Evolutionary conservation across 1,140 invertebrate genomes (phyloP).

Genomic region (Centruroides vittatus): DNA sequence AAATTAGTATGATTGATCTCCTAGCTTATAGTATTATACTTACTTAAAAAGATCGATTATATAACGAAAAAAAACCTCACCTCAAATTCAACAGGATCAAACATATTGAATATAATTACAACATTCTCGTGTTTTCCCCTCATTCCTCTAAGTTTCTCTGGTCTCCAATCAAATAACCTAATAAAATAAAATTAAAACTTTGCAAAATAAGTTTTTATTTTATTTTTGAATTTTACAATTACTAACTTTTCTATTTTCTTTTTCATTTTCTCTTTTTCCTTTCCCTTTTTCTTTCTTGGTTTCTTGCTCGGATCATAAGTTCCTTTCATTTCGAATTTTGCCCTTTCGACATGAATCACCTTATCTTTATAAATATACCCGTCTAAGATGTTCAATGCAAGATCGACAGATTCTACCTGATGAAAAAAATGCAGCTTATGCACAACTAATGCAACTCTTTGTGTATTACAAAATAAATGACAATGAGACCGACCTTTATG

Average conservation of each 20-base stretch:
- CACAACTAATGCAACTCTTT: too few species aligned
- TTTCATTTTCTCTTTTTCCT: conserved; percentile 77
- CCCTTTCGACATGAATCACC: conserved; percentile 69
- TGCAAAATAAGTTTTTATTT: background rate
- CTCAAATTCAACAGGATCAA: conserved; percentile 78
- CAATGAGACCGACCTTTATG: conserved; percentile 50
- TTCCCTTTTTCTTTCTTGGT: conserved; percentile 60
- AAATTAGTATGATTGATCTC: too few species aligned
- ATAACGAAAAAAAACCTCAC: conserved; percentile 21
- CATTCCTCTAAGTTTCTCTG: conserved; percentile 72
- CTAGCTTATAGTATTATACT: too few species aligned
- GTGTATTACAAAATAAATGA: too few species aligned
- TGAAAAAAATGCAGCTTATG: too few species aligned
- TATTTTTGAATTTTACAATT: background rate
- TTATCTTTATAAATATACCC: conserved; percentile 55
- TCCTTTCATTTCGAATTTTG: conserved; percentile 91
- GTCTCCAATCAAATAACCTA: conserved; percentile 88
- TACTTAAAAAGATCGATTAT: too few species aligned
- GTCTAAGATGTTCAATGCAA: conserved; percentile 86
- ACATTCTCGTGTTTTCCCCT: conserved; percentile 73
- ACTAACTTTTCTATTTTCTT: conserved; percentile 82
- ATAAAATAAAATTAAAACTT: conserved; percentile 16
- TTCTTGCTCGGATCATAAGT: conserved; percentile 86
- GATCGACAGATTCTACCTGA: conserved; percentile 79
- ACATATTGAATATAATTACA: conserved; percentile 90